These are phyloP conservation scores for Vombatus ursinus DNA, from an alignment of 2,113 vertebrate genomes.

Conservation along the genomic window DNA sequence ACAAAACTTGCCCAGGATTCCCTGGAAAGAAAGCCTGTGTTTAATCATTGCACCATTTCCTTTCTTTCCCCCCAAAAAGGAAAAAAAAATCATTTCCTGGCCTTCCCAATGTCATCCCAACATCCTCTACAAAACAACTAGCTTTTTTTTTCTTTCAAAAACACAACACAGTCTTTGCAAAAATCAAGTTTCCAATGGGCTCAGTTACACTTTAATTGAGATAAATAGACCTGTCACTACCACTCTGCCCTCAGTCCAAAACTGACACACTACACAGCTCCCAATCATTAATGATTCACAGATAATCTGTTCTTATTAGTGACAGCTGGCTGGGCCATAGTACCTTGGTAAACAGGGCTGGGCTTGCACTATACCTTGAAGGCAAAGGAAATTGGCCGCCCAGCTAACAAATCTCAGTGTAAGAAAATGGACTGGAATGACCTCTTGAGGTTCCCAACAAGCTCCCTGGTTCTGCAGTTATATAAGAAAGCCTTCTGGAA, in stretches of 20 bases:
- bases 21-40: slow-evolving; percentile 25
- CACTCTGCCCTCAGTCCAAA: background rate
- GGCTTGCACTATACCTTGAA: background rate
- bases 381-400: background rate
- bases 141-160: slow-evolving; percentile 16
- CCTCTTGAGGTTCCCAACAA: background rate
- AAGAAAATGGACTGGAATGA: background rate
- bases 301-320: background rate
- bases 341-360: background rate
- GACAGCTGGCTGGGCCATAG: background rate
- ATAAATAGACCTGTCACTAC: slow-evolving; percentile 17
- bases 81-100: background rate
- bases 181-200: slow-evolving; percentile 33
- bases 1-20: background rate
- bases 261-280: background rate
- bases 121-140: background rate
- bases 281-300: slow-evolving; percentile 22
- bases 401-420: background rate
- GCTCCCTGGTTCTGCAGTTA: background rate
- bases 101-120: background rate
- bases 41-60: slow-evolving; percentile 6
- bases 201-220: slow-evolving; percentile 13
- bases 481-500: slow-evolving; percentile 29
- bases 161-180: background rate
- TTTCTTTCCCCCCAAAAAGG: background rate